Conservation (phyloP, 2,888 invertebrate genomes). For the Octonoba sinensis region DNA sequence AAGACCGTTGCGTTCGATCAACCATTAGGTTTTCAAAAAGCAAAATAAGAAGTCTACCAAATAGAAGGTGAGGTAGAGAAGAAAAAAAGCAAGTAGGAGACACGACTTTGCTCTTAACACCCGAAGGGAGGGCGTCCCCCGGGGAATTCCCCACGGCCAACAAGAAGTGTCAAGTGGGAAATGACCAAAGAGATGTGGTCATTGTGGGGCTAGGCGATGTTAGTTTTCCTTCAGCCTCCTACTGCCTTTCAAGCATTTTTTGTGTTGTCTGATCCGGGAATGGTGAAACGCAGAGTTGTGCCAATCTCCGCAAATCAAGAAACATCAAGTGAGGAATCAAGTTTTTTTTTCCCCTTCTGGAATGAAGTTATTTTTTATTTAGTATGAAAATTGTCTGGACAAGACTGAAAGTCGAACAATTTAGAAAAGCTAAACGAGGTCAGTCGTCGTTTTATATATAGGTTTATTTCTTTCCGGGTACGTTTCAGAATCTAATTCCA, state of each 20-base stretch:
- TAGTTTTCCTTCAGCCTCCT: conserved; percentile 6
- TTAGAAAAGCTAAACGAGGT: conserved; percentile 30
- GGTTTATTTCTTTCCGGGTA: not conserved
- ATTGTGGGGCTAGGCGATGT: conserved; percentile 2
- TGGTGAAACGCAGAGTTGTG: conserved; percentile 13
- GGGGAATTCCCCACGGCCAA: conserved; percentile 1
- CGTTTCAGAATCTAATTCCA: not conserved
- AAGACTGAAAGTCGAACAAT: conserved; percentile 7
- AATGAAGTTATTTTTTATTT: too few relatives aligned
- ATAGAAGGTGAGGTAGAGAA: not conserved
- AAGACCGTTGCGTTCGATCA: conserved; percentile 5
- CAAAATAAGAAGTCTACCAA: conserved; percentile 3
- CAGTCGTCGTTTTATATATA: too few relatives aligned
- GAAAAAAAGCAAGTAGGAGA: conserved; percentile 14
- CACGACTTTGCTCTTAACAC: conserved; percentile 49
- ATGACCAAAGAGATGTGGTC: conserved; percentile 46
- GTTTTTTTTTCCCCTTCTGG: not conserved
- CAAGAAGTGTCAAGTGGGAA: conserved; percentile 32
- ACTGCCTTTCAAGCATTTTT: not conserved
- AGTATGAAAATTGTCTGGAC: not conserved
- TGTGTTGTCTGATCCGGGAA: not conserved
- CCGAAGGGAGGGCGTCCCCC: conserved; percentile 4
- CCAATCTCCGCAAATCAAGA: conserved; percentile 18
- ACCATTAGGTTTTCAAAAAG: not conserved
- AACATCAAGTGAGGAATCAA: not conserved